Evolutionary conservation across 2,113 vertebrate species (phyloP), one percentile per base, ranked within the genome.

Genomic region (Cairina moschata): DNA sequence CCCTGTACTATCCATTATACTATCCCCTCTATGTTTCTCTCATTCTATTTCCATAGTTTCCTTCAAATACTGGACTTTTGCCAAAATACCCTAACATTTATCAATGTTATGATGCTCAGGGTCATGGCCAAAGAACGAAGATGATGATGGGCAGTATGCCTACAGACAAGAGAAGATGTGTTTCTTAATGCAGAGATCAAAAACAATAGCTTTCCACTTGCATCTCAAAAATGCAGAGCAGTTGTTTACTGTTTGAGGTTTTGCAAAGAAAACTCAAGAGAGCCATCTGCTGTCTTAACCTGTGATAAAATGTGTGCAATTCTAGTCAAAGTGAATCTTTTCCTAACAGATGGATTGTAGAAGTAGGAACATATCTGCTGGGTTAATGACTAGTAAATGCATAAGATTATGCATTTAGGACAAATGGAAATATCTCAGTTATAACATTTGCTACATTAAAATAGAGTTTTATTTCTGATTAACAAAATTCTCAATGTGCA

Each of bases 261-360:
- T 94, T 94, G 52, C 91, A 97, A 98, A 98, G 97, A 98, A 99
- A 99, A 99, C 98, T 99, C 99, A 98, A 99, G 98, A 99, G 99
- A 98, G 99, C 99, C 99, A 99, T 99, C 99, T 99, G 98, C 99
- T 98, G 99, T 99, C 98, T 98, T 98, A 98, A 97, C 52, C 91
- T 97, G 98, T 98, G 98, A 99, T 99, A 97, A 98, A 97, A 94
- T 58, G 66, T 83, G 88, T 77, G 71, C 68, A 55, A 40, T 91
- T 88, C 86, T 31, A 93, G 56, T 66, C 63, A 38, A 79, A 92
- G 93, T 11, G 13, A 44, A 38, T 9, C 22, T 38, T 95, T 86
- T 82, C 59, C 55, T 67, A 91, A 55, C 62, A 81, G 83, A 92
- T 58, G 56, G 59, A 36, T 67, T 81, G 72, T 48, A 34, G 68